Conservation (phyloP, 2,113 vertebrate species). For the Lutjanus erythropterus region DNA sequence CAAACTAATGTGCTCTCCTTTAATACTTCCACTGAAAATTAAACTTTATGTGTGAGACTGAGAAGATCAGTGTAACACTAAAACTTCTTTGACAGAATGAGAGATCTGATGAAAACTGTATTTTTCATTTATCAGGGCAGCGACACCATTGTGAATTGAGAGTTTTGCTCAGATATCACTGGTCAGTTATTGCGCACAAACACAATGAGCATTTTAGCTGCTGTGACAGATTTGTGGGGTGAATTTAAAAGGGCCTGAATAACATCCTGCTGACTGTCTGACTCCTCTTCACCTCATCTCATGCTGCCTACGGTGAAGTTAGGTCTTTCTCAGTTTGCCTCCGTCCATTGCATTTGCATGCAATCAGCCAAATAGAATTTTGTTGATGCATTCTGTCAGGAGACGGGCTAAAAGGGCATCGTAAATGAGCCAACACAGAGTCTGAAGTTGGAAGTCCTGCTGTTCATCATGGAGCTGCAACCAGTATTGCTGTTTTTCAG, state of each 20-base stretch:
- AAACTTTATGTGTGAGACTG: not conserved
- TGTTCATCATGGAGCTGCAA: not conserved
- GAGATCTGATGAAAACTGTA: not conserved
- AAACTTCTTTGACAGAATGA: not conserved
- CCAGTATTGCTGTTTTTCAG: not conserved
- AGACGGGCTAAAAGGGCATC: conserved; percentile 15
- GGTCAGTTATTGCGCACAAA: conserved; percentile 4
- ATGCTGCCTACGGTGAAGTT: conserved; percentile 1
- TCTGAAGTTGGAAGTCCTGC: not conserved
- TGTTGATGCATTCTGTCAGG: conserved; percentile 29
- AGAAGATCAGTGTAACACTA: not conserved
- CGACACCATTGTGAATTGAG: not conserved
- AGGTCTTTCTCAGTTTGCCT: not conserved
- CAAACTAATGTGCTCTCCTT: not conserved
- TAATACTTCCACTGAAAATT: not conserved
- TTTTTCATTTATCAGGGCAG: not conserved
- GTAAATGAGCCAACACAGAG: conserved; percentile 4
- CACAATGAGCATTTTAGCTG: conserved; percentile 8
- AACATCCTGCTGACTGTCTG: conserved; percentile 19
- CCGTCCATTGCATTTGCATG: conserved; percentile 27
- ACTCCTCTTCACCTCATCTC: conserved; percentile 11
- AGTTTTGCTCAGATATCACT: conserved; percentile 4
- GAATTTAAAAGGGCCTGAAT: not conserved
- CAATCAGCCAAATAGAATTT: conserved; percentile 16
- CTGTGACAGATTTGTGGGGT: conserved; percentile 4